Evolutionary conservation across 2,797 vertebrate genomes (phyloP), one percentile per base, ranked within the genome.

Genomic region (Lithobates pipiens): DNA sequence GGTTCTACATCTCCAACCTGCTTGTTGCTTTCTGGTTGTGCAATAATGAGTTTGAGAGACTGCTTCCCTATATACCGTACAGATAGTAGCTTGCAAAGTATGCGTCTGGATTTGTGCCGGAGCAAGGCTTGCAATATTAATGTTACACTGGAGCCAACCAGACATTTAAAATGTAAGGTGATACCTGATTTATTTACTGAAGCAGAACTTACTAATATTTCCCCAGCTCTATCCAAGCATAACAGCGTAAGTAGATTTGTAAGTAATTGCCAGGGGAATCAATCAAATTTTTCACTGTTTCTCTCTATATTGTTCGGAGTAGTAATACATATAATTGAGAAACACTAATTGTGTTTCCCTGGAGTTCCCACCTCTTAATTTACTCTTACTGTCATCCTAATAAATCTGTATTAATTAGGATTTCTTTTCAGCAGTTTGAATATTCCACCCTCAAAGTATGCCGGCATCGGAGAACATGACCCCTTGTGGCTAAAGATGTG

Each of bases 161-260:
- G 70, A 75, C 81, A 87, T 75, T 79, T 74, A 74, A 75, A 87
- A 83, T 39, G 85, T 87, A 83, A 83, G 68, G 76, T 54, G 80
- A 87, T 87, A 79, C 76, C 76, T 32, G 70, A 87, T 87, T 87
- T 87, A 83, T 83, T 83, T 77, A 57, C 80, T 78, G 80, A 83
- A 82, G 85, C 79, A 83, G 85, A 83, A 78, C 68, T 32, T 82
- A 36, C 69, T 86, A 86, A 86, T 86, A 83, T 86, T 83, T 86
- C 80, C 76, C 85, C n/a, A 68, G 80, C 29, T 34, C 67, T 73
- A 50, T 5, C 69, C 68, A 78, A 75, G 63, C 69, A 74, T 73
- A 86, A 73, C 80, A 65, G 75, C 72, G 39, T 82, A 83, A 83
- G 74, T 65, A 73, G 80, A 69, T 77, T 86, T 50, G 79, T 65